phyloP scores from a whole-genome alignment of 2,113 vertebrate genomes.

The Camelus dromedarius region DNA sequence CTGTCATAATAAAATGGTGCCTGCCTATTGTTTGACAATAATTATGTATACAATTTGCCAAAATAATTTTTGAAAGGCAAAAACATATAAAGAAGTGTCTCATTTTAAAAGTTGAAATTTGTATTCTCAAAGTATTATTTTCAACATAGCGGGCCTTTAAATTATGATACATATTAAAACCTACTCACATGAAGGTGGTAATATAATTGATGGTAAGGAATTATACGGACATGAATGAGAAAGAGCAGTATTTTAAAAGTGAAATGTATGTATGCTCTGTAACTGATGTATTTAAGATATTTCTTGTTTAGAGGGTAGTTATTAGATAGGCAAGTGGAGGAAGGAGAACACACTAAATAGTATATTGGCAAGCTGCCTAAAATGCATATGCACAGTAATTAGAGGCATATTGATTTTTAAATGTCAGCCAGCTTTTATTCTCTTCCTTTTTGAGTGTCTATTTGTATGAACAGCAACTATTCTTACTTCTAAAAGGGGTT shows the following conservation, averaged over 20 bases:
- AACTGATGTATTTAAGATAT: conserved; percentile 11
- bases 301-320: conserved; percentile 57
- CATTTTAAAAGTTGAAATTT: conserved; percentile 56
- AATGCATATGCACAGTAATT: conserved; percentile 53
- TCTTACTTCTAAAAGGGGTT: conserved; percentile 52
- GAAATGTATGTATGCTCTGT: not conserved
- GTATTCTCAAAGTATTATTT: conserved; percentile 47
- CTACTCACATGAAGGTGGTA: conserved; percentile 20
- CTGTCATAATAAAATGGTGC: conserved; percentile 24
- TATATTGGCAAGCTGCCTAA: conserved; percentile 57
- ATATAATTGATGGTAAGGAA: conserved; percentile 34
- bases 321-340: conserved; percentile 49
- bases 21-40: conserved; percentile 60
- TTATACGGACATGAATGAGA: conserved; percentile 46
- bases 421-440: conserved; percentile 74
- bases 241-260: conserved; percentile 54
- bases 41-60: conserved; percentile 44
- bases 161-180: conserved; percentile 56
- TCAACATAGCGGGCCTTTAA: conserved; percentile 14
- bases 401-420: conserved; percentile 61
- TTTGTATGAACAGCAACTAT: conserved; percentile 62
- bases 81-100: conserved; percentile 28
- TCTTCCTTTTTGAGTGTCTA: conserved; percentile 43
- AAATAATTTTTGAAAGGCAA: conserved; percentile 57
- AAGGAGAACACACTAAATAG: not conserved